Percentiles rank a stretch among this genome's conserved stretches.
Evolutionary conservation across 2,888 invertebrate genomes (phyloP).

Genomic region (Leptinotarsa rubiginosa): DNA sequence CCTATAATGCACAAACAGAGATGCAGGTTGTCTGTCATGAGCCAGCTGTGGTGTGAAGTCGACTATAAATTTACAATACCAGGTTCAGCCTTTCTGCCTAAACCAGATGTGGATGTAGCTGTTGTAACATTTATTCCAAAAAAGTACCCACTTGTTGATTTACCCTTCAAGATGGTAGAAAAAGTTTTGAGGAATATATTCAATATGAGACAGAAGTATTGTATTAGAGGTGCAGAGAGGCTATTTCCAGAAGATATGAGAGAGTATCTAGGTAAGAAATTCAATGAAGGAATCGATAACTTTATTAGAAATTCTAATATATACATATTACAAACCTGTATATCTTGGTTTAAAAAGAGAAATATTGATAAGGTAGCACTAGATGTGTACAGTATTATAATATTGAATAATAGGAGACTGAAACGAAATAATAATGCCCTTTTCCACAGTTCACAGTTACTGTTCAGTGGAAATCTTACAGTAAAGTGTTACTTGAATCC

Average conservation of each 20-base stretch:
- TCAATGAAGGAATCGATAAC: not conserved
- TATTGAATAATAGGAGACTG: too few relatives aligned
- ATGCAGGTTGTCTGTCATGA: conserved; percentile 90
- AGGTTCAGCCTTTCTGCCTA: conserved; percentile 90
- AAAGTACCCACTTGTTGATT: conserved; percentile 75
- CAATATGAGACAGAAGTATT: conserved; percentile 88
- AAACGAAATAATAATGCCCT: too few relatives aligned
- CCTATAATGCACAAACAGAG: conserved; percentile 76
- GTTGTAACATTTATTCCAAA: conserved; percentile 90
- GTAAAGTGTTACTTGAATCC: too few relatives aligned
- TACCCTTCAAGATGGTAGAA: conserved; percentile 88
- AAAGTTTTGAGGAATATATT: conserved; percentile 91
- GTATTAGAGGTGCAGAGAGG: conserved; percentile 75
- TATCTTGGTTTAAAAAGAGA: too few relatives aligned
- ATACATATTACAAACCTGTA: too few relatives aligned
- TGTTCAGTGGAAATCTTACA: too few relatives aligned
- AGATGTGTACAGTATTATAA: too few relatives aligned
- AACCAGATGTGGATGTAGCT: conserved; percentile 96
- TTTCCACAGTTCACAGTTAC: too few relatives aligned
- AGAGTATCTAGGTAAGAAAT: conserved; percentile 71
- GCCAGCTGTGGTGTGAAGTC: conserved; percentile 91
- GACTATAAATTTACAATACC: conserved; percentile 87
- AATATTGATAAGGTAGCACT: too few relatives aligned
- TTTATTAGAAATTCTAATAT: too few relatives aligned
- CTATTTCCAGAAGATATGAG: conserved; percentile 81